These are phyloP conservation scores for Cricetomys ansorgei DNA, from an alignment of 2,113 vertebrate genomes.

Conservation along the genomic window DNA sequence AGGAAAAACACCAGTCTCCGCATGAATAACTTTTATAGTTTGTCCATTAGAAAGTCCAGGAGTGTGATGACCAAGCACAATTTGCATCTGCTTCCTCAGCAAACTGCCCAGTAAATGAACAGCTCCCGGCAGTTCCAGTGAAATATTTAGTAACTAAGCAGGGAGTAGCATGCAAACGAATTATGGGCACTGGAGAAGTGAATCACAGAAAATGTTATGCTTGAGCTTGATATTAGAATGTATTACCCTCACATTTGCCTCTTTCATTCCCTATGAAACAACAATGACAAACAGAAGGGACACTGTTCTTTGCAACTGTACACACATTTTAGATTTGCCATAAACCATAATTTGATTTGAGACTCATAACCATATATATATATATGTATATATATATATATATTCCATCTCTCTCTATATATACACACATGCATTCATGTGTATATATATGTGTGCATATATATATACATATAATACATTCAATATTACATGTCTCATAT, in stretches of 20 bases:
- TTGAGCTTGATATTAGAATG: constrained; percentile 61
- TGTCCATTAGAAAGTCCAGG: constrained; percentile 75
- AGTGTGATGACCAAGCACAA: constrained; percentile 69
- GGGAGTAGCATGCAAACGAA: constrained; percentile 66
- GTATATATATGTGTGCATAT: neutral
- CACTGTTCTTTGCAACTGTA: neutral
- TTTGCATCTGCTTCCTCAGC: constrained; percentile 79
- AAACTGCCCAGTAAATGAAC: constrained; percentile 63
- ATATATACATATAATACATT: neutral
- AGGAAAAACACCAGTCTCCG: constrained; percentile 42
- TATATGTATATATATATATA: neutral
- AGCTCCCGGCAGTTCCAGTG: constrained; percentile 63
- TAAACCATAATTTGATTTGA: constrained; percentile 50
- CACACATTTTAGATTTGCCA: constrained; percentile 56
- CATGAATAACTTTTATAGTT: constrained; percentile 76
- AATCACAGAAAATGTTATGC: constrained; percentile 61
- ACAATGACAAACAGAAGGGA: neutral
- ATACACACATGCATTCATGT: no score
- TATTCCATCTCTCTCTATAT: neutral
- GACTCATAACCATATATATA: constrained; percentile 7
- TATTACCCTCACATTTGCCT: constrained; percentile 26
- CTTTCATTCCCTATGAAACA: constrained; percentile 27
- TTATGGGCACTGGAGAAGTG: constrained; percentile 61
- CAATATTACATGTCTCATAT: neutral
- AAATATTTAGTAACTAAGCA: constrained; percentile 77